A percentile compares a stretch with the other conserved stretches of the same genome.
phyloP scores from a whole-genome alignment of 2,797 vertebrate genomes.

The Sebastes itinus region DNA sequence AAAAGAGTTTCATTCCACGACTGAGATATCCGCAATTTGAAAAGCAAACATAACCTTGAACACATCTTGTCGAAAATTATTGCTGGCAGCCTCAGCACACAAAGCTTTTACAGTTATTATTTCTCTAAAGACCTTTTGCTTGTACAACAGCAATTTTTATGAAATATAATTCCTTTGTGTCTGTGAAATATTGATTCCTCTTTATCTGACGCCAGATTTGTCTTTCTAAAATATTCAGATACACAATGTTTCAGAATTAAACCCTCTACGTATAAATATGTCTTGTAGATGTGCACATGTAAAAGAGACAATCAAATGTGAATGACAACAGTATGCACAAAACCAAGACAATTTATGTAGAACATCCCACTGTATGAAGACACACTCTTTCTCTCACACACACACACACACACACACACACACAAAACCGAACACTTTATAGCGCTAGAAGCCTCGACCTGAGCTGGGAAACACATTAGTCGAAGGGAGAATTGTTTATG shows the following conservation, averaged over 20 bases:
- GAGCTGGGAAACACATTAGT: conserved; percentile 65
- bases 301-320: background rate
- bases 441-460: conserved; percentile 46
- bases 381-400: background rate
- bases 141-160: conserved; percentile 1
- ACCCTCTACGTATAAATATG: background rate
- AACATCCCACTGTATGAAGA: background rate
- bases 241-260: background rate
- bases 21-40: conserved; percentile 25
- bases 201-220: conserved; percentile 4
- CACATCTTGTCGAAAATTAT: conserved; percentile 32
- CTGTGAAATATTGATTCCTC: conserved; percentile 26
- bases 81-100: conserved; percentile 18
- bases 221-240: conserved; percentile 3
- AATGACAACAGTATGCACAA: background rate
- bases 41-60: conserved; percentile 27
- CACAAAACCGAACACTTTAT: conserved; percentile 3
- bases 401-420: background rate
- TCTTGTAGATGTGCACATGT: background rate
- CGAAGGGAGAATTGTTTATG: background rate
- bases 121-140: conserved; percentile 31
- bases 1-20: conserved; percentile 22
- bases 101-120: conserved; percentile 30
- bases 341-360: background rate
- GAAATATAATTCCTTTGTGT: conserved; percentile 29